These are phyloP conservation scores for Hypsibius dujardini DNA, from an alignment of 1,140 invertebrate genomes.

Conservation along the genomic window DNA sequence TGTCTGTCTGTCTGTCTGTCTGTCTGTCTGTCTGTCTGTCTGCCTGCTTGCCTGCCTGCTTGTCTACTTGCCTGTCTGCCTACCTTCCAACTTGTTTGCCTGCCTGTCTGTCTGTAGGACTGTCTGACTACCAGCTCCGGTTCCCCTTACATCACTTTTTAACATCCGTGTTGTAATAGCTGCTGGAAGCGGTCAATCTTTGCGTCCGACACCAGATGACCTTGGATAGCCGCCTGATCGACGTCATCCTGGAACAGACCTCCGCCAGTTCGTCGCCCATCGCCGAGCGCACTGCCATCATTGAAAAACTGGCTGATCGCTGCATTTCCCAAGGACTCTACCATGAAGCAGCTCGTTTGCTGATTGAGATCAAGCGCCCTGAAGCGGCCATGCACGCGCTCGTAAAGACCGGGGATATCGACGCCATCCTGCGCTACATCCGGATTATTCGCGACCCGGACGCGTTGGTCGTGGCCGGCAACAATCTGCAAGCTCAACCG, in stretches of 20 bases:
- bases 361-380: not conserved
- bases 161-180: not conserved
- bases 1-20: too few species aligned
- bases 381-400: slow-evolving; percentile 5
- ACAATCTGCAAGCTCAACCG: slow-evolving; percentile 10
- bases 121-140: too few species aligned
- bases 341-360: not conserved
- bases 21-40: too few species aligned
- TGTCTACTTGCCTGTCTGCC: too few species aligned
- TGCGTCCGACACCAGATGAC: slow-evolving; percentile 2
- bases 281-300: not conserved
- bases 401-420: slow-evolving; percentile 10
- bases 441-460: not conserved
- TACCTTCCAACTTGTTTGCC: too few species aligned
- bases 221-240: not conserved
- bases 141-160: not conserved
- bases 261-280: not conserved
- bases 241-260: not conserved
- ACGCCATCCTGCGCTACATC: slow-evolving; percentile 11
- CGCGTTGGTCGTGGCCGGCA: not conserved
- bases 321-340: not conserved
- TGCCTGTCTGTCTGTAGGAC: too few species aligned
- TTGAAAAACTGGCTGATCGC: not conserved
- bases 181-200: not conserved
- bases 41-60: too few species aligned